Conservation (phyloP, 2,113 vertebrate species). For the Brachirus orientalis region DNA sequence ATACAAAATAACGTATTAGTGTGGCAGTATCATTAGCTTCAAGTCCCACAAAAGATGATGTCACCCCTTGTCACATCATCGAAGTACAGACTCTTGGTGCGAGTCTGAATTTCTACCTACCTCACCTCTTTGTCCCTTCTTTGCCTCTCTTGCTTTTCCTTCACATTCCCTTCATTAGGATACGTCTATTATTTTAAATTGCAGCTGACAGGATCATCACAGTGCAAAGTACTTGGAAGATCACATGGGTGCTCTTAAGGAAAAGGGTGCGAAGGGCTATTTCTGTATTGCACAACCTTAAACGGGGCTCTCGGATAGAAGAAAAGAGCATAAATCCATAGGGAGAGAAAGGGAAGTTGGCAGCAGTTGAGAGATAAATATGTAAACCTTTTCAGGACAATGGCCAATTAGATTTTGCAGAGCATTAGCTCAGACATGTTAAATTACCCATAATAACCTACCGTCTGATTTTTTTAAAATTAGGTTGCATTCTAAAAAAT, state of each 20-base stretch:
- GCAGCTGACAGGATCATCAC: constrained; percentile 38
- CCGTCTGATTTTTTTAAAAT: neutral
- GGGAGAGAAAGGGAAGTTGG: constrained; percentile 22
- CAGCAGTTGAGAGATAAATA: constrained; percentile 23
- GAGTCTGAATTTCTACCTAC: neutral
- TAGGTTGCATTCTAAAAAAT: neutral
- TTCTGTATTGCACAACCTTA: constrained; percentile 55
- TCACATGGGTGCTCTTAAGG: constrained; percentile 42
- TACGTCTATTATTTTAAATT: constrained; percentile 37
- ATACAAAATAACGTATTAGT: too few relatives aligned
- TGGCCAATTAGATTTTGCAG: constrained; percentile 44
- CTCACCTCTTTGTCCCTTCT: constrained; percentile 13
- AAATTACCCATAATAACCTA: constrained; percentile 27
- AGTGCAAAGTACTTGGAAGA: constrained; percentile 43
- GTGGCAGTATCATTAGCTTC: too few relatives aligned
- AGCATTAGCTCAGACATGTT: constrained; percentile 33
- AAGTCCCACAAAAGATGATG: neutral
- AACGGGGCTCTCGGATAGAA: constrained; percentile 51
- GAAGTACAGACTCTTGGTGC: too few relatives aligned
- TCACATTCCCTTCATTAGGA: constrained; percentile 43
- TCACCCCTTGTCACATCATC: constrained; percentile 20
- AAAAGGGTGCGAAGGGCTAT: constrained; percentile 54
- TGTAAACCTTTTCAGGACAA: constrained; percentile 38
- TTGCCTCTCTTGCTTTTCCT: constrained; percentile 10
- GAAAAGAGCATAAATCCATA: constrained; percentile 40